These are phyloP conservation scores for Desmodus rotundus DNA, from an alignment of 2,113 vertebrate genomes.

Conservation along the genomic window DNA sequence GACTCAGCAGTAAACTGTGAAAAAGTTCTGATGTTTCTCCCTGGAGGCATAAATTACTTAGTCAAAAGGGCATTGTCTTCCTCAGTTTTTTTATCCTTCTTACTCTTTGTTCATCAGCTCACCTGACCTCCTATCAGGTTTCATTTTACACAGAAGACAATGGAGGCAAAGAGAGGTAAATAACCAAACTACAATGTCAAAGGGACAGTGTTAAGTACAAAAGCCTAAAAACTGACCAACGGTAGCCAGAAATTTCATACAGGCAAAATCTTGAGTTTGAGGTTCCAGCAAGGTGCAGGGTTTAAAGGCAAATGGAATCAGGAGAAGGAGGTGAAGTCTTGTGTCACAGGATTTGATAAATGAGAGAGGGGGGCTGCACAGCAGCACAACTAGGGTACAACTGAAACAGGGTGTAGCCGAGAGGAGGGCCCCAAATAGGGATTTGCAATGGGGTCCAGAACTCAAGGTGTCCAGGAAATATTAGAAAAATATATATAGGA, in stretches of 20 bases:
- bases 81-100: background rate
- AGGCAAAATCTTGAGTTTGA: background rate
- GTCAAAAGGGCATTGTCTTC: background rate
- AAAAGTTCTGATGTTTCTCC: slow-evolving; percentile 14
- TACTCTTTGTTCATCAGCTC: background rate
- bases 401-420: no score
- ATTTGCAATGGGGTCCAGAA: no score
- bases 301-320: background rate
- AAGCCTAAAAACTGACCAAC: background rate
- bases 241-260: background rate
- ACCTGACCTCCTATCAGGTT: background rate
- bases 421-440: no score
- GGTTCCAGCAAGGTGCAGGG: background rate
- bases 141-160: slow-evolving; percentile 2
- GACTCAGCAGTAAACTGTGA: background rate
- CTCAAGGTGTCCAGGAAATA: no score
- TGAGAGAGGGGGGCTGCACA: background rate
- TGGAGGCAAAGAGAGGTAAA: background rate
- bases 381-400: background rate
- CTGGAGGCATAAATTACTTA: background rate
- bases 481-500: no score
- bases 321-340: background rate
- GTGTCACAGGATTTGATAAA: background rate
- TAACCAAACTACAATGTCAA: background rate
- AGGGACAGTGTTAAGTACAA: background rate